Evolutionary conservation across 1,140 invertebrate genomes (phyloP).

Genomic region (Heliconius himera): DNA sequence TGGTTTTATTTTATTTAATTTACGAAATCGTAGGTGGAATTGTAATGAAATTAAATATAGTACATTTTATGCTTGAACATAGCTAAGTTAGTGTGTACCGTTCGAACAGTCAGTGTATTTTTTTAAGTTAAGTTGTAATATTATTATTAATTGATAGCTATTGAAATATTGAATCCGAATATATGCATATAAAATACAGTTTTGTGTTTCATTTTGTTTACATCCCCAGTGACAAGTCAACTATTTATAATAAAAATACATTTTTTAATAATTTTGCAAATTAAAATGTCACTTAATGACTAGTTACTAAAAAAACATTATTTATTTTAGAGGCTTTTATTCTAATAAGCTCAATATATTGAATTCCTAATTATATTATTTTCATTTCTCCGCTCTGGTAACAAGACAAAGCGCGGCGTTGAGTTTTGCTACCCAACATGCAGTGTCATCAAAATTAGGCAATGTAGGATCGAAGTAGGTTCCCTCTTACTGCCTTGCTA

Average conservation of each 20-base stretch:
- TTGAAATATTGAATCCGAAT: conserved; percentile 78
- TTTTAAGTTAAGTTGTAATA: conserved; percentile 76
- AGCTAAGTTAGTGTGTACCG: conserved; percentile 72
- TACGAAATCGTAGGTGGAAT: conserved; percentile 58
- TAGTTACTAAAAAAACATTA: no score
- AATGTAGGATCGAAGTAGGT: no score
- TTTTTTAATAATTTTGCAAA: no score
- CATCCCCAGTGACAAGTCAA: neutral
- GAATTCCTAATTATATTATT: no score
- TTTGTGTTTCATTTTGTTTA: conserved; percentile 52
- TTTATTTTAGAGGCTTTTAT: no score
- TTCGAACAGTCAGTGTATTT: conserved; percentile 74
- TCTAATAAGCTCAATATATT: no score
- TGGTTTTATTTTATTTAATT: conserved; percentile 46
- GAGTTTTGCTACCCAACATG: neutral
- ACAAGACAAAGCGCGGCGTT: neutral
- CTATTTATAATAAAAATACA: no score
- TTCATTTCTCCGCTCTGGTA: neutral
- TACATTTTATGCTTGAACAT: conserved; percentile 72
- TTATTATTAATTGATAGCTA: conserved; percentile 75
- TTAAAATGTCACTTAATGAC: no score
- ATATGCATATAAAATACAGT: conserved; percentile 78
- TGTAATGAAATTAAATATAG: conserved; percentile 77
- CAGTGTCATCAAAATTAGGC: neutral
- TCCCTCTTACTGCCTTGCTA: no score